Percentiles rank a stretch among this genome's conserved stretches.
Evolutionary conservation across 2,797 vertebrate species (phyloP).

Genomic region (Apogon talboti): DNA sequence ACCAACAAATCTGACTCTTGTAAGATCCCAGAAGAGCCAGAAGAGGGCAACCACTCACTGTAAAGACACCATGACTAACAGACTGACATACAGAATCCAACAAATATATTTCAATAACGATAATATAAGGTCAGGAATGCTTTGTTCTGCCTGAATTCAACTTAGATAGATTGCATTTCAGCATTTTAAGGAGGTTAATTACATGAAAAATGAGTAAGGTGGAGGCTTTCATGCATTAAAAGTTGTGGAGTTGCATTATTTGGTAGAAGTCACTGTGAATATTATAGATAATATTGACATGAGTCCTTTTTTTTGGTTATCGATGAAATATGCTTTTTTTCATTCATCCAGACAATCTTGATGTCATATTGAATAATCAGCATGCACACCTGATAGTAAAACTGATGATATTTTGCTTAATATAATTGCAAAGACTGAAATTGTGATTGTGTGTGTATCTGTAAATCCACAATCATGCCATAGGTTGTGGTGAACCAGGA

Average conservation of each 20-base stretch:
- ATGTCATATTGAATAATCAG: neutral
- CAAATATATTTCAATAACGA: neutral
- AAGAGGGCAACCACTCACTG: slow-evolving; percentile 65
- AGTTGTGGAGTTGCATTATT: neutral
- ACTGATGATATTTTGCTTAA: no score
- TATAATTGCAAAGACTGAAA: no score
- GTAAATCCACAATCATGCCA: slow-evolving; percentile 6
- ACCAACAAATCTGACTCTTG: slow-evolving; percentile 23
- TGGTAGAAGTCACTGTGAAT: no score
- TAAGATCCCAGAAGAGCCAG: slow-evolving; percentile 49
- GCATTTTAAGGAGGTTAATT: neutral
- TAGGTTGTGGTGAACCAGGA: slow-evolving; percentile 8
- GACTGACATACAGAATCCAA: neutral
- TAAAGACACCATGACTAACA: neutral
- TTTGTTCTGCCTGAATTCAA: slow-evolving; percentile 6
- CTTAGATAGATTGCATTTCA: slow-evolving; percentile 16
- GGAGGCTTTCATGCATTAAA: neutral
- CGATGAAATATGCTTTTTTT: no score
- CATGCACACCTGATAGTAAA: no score
- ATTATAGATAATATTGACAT: no score
- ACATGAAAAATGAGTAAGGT: neutral
- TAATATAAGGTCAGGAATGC: slow-evolving; percentile 12
- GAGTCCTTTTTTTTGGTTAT: no score
- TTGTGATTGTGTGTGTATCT: no score
- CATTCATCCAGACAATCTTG: neutral